Evolutionary conservation across 64 coral and sea anemone species (phyloP), one percentile per base, ranked within the genome.

Genomic region (Stichodactyla helianthus): DNA sequence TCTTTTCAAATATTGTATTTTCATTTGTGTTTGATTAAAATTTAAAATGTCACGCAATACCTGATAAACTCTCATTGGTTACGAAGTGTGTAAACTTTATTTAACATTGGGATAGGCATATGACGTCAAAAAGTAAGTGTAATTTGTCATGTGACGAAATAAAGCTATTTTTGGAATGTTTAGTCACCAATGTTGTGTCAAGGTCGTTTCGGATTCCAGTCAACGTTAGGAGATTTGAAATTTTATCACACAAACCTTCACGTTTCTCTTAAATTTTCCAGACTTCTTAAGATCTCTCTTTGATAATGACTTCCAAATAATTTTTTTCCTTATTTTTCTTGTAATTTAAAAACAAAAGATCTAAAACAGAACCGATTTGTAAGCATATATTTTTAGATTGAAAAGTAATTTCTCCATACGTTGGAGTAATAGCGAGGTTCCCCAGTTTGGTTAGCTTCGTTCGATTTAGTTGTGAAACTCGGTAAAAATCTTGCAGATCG

Each of bases 391-490:
- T 74, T 74, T 31, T 23, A 13, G 68, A 74, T 74, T 31, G 13
- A 35, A 27, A 74, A 4, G 26, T 74, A 27, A 5, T 74, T 74
- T 74, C 68, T 74, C 26, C 35, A 9, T 74, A 74, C 20, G 7
- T 35, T 35, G 8, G 23, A 26, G 5, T n/a, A 9, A 7, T 8
- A 68, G 63, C 63, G 17, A 68, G 68, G 68, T 74, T 31, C 68
- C 68, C 9, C 9, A 74, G 68, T 13, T 14, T 31, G 6, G 4
- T 27, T 9, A 58, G 55, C 55, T 58, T 58, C 55, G 25, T 74
- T 31, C 22, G 10, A 74, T 74, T 10, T 74, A 74, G 68, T 74
- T 74, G 68, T 74, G 68, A 74, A 74, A 74, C 68, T 31, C 55
- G 0, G 1, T 9, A 12, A 31, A 31, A 26, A 6, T 74, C 25